Percentiles rank a stretch among this genome's conserved stretches.
Evolutionary conservation across 2,797 vertebrate species (phyloP).

Genomic region (Chelon labrosus): DNA sequence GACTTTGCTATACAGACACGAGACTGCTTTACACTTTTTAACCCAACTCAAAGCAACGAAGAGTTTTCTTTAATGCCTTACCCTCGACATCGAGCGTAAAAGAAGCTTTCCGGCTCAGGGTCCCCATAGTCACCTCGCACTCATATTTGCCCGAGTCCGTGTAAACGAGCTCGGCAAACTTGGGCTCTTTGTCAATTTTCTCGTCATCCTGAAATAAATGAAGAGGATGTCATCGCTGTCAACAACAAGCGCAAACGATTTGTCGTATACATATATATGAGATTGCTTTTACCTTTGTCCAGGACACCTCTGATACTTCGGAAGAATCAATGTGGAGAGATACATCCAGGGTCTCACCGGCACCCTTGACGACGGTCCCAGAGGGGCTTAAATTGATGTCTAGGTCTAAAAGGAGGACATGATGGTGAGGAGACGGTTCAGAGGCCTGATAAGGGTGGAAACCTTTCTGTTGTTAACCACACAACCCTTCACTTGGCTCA

Average conservation of each 20-base stretch:
- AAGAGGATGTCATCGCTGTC: slow-evolving; percentile 22
- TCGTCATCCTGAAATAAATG: slow-evolving; percentile 82
- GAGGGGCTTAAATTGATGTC: slow-evolving; percentile 90
- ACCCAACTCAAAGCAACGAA: not conserved
- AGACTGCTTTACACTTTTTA: not conserved
- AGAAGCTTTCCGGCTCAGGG: slow-evolving; percentile 85
- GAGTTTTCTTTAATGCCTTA: slow-evolving; percentile 67
- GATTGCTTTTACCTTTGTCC: slow-evolving; percentile 90
- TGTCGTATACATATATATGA: slow-evolving; percentile 10
- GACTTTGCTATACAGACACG: too few relatives aligned
- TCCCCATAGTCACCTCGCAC: slow-evolving; percentile 86
- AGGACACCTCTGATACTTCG: slow-evolving; percentile 85
- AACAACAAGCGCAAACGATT: slow-evolving; percentile 27
- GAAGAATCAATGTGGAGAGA: slow-evolving; percentile 87
- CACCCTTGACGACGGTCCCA: slow-evolving; percentile 86
- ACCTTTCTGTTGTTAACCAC: slow-evolving; percentile 62
- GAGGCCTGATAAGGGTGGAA: slow-evolving; percentile 55
- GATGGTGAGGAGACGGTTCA: slow-evolving; percentile 61
- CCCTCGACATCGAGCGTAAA: slow-evolving; percentile 93
- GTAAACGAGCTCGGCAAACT: slow-evolving; percentile 89
- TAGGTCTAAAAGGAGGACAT: slow-evolving; percentile 85
- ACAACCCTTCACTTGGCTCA: slow-evolving; percentile 53
- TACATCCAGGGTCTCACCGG: slow-evolving; percentile 86
- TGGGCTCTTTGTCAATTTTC: slow-evolving; percentile 68
- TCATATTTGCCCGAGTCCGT: slow-evolving; percentile 92